These are phyloP conservation scores for Saccopteryx leptura DNA, from an alignment of 2,113 vertebrate genomes.

Conservation along the genomic window DNA sequence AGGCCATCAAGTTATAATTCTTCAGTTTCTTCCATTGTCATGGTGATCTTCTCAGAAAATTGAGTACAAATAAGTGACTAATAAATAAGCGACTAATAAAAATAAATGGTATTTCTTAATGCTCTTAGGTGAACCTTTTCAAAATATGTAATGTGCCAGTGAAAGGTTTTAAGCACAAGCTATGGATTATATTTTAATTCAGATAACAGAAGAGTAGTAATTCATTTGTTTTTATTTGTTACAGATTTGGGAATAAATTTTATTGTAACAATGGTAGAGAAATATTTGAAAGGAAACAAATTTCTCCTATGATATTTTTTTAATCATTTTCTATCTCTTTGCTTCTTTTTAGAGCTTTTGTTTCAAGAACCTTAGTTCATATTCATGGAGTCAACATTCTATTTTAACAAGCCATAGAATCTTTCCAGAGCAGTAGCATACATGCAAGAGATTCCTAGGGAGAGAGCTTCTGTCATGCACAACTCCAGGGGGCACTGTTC, in stretches of 20 bases:
- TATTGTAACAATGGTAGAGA: neutral
- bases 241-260: constrained; percentile 38
- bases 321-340: neutral
- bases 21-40: neutral
- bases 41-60: neutral
- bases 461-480: neutral
- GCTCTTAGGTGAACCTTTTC: neutral
- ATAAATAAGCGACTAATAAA: neutral
- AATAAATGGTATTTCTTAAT: neutral
- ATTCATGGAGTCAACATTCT: neutral
- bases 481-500: neutral
- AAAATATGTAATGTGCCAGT: neutral
- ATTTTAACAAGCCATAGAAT: neutral
- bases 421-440: neutral
- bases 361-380: neutral
- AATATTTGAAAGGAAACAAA: constrained; percentile 52
- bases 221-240: neutral
- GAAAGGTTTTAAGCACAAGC: constrained; percentile 40
- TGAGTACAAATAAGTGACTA: neutral
- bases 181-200: constrained; percentile 3
- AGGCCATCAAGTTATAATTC: neutral
- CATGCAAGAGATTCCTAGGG: neutral
- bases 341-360: constrained; percentile 38
- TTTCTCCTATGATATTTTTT: constrained; percentile 12
- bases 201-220: neutral